Evolutionary conservation across 1,140 invertebrate genomes (phyloP), one percentile per base, ranked within the genome.

Genomic region (Saccostrea cuccullata): DNA sequence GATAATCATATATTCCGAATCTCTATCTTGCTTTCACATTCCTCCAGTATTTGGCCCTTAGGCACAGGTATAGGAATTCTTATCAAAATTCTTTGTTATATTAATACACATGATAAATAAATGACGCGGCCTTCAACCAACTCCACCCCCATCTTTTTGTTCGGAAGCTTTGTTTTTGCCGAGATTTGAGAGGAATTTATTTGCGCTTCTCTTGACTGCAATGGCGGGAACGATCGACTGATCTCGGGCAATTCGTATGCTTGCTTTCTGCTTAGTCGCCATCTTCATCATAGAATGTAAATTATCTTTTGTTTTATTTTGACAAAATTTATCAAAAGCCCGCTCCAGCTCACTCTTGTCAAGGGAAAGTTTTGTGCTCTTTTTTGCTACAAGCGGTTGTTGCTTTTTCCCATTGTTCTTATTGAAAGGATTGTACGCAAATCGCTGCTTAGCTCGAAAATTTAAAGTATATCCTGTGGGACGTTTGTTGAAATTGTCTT

Each of bases 201-300:
- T 84, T 20, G 70, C n/a, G 9, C 85, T 55, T 64, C 90, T 91
- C 20, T 91, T 73, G n/a, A 87, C 56, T 0, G 85, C 89, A 15
- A 91, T 87, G 5, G 90, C 36, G 11, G 91, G 91, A 55, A 92
- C 40, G 0, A 91, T 30, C 12, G 90, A 90, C 1, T 86, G 84
- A 60, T 91, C 91, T 30, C 91, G 88, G 4, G 91, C 90, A 47
- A 89, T 56, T 60, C 84, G 73, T 5, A 84, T 87, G n/a, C 89
- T 89, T 23, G 91, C 87, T 82, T 92, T 93, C 23, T 92, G 84
- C 77, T 91, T 91, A 36, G 87, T 82, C 13, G 92, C 92, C n/a
- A 93, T 17, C 2, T 88, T 85, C 85, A 91, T 89, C 55, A 91
- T 82, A 64, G 89, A 90, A 13, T 89, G 87, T 55, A 93, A 87